Base-by-base conservation (phyloP, 2,113 vertebrate genomes). In the Eonycteris spelaea region DNA sequence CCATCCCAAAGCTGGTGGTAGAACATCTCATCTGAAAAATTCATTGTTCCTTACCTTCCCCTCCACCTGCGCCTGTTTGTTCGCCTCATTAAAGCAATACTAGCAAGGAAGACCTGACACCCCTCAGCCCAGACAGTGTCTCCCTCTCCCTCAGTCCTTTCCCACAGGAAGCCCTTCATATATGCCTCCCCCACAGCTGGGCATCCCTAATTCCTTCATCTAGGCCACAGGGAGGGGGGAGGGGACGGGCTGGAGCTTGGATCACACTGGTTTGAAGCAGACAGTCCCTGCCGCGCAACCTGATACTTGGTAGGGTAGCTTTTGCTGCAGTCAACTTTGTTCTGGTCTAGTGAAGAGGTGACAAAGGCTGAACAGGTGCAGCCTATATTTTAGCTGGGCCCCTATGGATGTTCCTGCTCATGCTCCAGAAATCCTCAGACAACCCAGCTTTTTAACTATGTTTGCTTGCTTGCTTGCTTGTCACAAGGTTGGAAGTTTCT, bases 331-430 rank as follows among this genome's bases (percentile, higher is more conserved):
- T 95, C 78, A 83, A 68, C 78, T 95, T 85, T 82, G 75, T 79
- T 71, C 96, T 71, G 55, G 75, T 70, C 70, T 95, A 61, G 24
- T 2, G 70, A 73, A 68, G 92, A 95, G 63, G 83, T 67, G 90
- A 88, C 80, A 35, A 40, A 70, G 22, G 30, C 11, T 8, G 61
- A 92, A 85, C 84, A 96, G 97, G 85, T 92, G 92, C 80, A 68
- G 83, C 71, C 53, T 45, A 83, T 59, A 79, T 91, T 83, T 89
- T 82, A 59, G 24, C 84, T 51, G 35, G 19, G 55, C 45, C 84
- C 74, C 51, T 26, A 30, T 30, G 73, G 71, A 89, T 79, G 55
- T 67, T n/a, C 55, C 35, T 10, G 33, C 33, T 68, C 71, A 88
- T 85, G 78, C 71, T 40, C 24, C 10, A 79, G 48, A 78, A 93